These are phyloP conservation scores for Drosophila eugracilis DNA, from an alignment of 1,140 invertebrate species.

Conservation along the genomic window DNA sequence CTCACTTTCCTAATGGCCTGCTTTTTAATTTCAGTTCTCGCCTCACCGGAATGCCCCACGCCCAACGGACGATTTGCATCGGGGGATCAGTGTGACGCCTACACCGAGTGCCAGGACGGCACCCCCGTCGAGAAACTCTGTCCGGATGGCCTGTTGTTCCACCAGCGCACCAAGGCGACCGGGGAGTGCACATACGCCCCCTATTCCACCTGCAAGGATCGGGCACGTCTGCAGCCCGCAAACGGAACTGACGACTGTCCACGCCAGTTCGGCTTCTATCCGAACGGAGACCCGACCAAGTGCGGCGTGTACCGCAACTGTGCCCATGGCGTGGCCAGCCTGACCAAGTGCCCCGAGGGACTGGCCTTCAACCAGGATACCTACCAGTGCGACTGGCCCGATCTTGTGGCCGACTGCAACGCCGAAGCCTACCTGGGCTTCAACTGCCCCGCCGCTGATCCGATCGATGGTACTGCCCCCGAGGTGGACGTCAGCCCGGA, in stretches of 20 bases:
- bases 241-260: conserved; percentile 91
- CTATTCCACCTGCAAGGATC: conserved; percentile 91
- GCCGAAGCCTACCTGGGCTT: conserved; percentile 91
- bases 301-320: conserved; percentile 95
- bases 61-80: conserved; percentile 90
- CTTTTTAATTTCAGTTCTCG: conserved; percentile 39
- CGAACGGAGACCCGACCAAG: conserved; percentile 88
- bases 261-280: conserved; percentile 93
- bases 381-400: conserved; percentile 95
- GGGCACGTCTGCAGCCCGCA: conserved; percentile 87
- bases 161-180: conserved; percentile 89
- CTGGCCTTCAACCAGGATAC: conserved; percentile 92
- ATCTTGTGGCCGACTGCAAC: conserved; percentile 91
- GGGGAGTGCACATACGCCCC: conserved; percentile 93
- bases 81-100: conserved; percentile 90
- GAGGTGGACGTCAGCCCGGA: conserved; percentile 85
- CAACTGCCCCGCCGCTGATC: conserved; percentile 86
- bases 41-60: conserved; percentile 86
- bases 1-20: neutral
- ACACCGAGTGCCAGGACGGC: conserved; percentile 88
- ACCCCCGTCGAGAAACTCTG: conserved; percentile 90
- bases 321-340: conserved; percentile 87
- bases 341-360: conserved; percentile 91
- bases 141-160: conserved; percentile 93
- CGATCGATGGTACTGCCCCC: conserved; percentile 67